A percentile compares a stretch with the other conserved stretches of the same genome.
Evolutionary conservation across 2,113 vertebrate species (phyloP).

Genomic region (Sinosuthora webbiana): DNA sequence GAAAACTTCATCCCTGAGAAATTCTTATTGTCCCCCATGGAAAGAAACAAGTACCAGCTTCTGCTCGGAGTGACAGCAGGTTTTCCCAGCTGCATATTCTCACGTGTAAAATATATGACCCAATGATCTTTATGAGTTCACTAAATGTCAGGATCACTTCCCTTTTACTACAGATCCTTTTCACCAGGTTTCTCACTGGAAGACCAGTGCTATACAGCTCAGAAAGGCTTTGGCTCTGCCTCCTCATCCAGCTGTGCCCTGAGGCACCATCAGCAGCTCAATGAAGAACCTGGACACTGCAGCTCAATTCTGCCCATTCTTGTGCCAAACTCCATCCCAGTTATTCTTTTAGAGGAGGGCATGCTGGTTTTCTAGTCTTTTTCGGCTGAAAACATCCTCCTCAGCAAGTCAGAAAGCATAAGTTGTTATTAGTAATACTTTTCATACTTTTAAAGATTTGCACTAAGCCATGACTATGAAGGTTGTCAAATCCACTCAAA

Average conservation of each 20-base stretch:
- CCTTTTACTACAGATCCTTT: not conserved
- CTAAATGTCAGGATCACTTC: not conserved
- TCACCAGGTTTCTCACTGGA: not conserved
- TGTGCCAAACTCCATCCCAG: not conserved
- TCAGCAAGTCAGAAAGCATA: not conserved
- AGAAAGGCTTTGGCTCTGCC: not conserved
- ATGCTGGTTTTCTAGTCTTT: not conserved
- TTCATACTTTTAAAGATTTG: constrained; percentile 23
- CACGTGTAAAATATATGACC: not conserved
- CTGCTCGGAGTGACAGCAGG: not conserved
- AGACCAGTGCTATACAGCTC: not conserved
- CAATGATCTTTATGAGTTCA: not conserved
- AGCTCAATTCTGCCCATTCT: not conserved
- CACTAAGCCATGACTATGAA: not conserved
- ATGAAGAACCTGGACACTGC: not conserved
- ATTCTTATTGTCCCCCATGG: not conserved
- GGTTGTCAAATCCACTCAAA: constrained; percentile 34
- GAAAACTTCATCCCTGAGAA: not conserved
- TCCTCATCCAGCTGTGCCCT: no score
- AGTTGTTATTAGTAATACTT: constrained; percentile 5
- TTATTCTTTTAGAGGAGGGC: not conserved
- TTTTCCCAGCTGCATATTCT: not conserved
- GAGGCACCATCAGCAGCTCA: accelerated
- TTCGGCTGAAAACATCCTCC: not conserved
- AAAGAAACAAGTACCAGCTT: not conserved